Conservation (phyloP, 2,888 invertebrate genomes). For the Synergus umbraculus region DNA sequence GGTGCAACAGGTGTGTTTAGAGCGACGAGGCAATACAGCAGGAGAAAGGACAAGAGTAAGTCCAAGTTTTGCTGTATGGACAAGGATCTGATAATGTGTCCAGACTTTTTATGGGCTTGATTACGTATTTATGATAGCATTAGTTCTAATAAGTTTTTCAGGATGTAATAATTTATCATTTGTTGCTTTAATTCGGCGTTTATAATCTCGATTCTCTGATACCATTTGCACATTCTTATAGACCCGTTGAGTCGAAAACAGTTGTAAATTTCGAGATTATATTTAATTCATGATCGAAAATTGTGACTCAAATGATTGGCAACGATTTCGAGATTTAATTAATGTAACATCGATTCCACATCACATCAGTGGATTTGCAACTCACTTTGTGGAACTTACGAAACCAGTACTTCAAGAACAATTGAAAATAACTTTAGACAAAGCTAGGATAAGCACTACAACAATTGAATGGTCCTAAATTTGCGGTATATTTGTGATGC, state of each 20-base stretch:
- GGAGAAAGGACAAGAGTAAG: constrained; percentile 32
- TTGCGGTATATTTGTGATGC: not conserved
- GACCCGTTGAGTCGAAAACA: not conserved
- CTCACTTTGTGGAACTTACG: no score
- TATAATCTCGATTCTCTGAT: constrained; percentile 17
- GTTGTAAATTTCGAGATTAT: constrained; percentile 19
- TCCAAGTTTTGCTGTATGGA: constrained; percentile 22
- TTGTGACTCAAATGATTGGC: not conserved
- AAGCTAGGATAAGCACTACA: not conserved
- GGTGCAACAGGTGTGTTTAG: constrained; percentile 39
- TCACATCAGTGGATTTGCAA: not conserved
- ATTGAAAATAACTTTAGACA: not conserved
- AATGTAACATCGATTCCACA: not conserved
- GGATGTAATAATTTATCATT: constrained; percentile 39
- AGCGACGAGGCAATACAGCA: not conserved
- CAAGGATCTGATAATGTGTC: constrained; percentile 39
- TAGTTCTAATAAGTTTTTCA: constrained; percentile 39
- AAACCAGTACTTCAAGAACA: no score
- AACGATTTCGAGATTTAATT: not conserved
- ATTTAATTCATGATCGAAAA: constrained; percentile 16
- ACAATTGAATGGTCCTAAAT: not conserved
- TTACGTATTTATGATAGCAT: constrained; percentile 28
- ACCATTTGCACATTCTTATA: constrained; percentile 18
- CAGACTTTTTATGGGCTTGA: constrained; percentile 23
- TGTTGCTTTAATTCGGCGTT: constrained; percentile 1